phyloP scores from a whole-genome alignment of 2,888 invertebrate species.

The Lacanobia wlatinum region DNA sequence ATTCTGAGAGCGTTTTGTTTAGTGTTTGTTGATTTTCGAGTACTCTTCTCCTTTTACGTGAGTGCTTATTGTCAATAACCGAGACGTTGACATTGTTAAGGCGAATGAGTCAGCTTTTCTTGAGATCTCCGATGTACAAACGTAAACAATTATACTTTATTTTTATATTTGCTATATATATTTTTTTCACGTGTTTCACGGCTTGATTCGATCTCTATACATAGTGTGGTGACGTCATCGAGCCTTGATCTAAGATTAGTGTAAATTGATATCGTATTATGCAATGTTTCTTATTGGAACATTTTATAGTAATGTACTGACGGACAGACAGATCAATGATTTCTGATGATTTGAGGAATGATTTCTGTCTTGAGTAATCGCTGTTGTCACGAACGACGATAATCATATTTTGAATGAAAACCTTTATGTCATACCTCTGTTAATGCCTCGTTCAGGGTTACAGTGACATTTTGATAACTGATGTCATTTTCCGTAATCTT shows the following conservation, averaged over 20 bases:
- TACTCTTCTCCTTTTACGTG: constrained; percentile 60
- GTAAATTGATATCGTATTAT: constrained; percentile 66
- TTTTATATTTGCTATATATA: constrained; percentile 63
- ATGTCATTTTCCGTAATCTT: constrained; percentile 50
- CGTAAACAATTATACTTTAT: constrained; percentile 63
- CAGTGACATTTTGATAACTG: constrained; percentile 53
- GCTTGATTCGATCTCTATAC: constrained; percentile 58
- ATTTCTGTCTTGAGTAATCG: constrained; percentile 43
- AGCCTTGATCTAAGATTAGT: constrained; percentile 68
- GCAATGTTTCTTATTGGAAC: constrained; percentile 61
- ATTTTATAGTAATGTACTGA: constrained; percentile 46
- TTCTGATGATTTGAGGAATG: constrained; percentile 53
- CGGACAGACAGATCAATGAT: constrained; percentile 54
- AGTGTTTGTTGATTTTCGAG: constrained; percentile 60
- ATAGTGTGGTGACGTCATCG: constrained; percentile 63
- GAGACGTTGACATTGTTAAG: constrained; percentile 67
- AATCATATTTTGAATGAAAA: constrained; percentile 49
- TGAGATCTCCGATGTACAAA: constrained; percentile 54
- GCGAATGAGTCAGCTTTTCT: constrained; percentile 64
- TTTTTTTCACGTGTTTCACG: constrained; percentile 58
- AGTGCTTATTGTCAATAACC: constrained; percentile 63
- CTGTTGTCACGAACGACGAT: constrained; percentile 48
- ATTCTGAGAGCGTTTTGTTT: constrained; percentile 58
- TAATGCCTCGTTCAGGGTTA: constrained; percentile 49
- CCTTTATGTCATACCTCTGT: constrained; percentile 35